Evolutionary conservation across 2,888 invertebrate species (phyloP).

Genomic region (Zygaena filipendulae): DNA sequence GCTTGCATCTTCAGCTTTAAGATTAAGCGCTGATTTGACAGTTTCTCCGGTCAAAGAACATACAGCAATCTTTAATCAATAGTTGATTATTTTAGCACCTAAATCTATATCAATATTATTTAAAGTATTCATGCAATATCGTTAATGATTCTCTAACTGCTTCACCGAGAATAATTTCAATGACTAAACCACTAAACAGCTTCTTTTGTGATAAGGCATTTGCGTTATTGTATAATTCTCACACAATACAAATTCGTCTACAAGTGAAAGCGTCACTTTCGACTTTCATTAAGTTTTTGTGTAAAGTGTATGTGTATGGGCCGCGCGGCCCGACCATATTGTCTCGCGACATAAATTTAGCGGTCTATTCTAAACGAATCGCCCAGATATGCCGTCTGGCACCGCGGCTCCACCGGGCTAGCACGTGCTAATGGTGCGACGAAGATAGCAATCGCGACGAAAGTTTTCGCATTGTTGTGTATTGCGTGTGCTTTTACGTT

Average conservation of each 20-base stretch:
- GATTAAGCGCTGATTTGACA: too few species aligned
- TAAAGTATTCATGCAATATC: too few species aligned
- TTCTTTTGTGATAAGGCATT: too few species aligned
- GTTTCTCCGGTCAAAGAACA: too few species aligned
- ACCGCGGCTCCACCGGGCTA: background rate
- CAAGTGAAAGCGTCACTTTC: slow-evolving; percentile 67
- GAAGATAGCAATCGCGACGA: background rate
- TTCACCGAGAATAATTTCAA: too few species aligned
- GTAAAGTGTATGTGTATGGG: slow-evolving; percentile 49
- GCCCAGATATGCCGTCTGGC: slow-evolving; percentile 22
- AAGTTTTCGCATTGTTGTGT: slow-evolving; percentile 1
- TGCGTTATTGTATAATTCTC: slow-evolving; percentile 4
- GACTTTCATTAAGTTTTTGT: slow-evolving; percentile 67
- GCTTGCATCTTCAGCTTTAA: too few species aligned
- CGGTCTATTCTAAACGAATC: slow-evolving; percentile 33
- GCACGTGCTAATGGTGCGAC: background rate
- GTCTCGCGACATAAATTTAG: slow-evolving; percentile 54
- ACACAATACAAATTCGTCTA: slow-evolving; percentile 48
- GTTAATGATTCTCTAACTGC: too few species aligned
- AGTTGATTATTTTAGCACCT: too few species aligned
- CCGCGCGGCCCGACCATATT: slow-evolving; percentile 49
- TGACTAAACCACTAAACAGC: too few species aligned
- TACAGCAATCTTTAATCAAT: too few species aligned
- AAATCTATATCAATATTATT: too few species aligned
- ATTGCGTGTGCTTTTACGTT: background rate